Evolutionary conservation across 2,797 vertebrate species (phyloP).

Genomic region (Streptopelia turtur): DNA sequence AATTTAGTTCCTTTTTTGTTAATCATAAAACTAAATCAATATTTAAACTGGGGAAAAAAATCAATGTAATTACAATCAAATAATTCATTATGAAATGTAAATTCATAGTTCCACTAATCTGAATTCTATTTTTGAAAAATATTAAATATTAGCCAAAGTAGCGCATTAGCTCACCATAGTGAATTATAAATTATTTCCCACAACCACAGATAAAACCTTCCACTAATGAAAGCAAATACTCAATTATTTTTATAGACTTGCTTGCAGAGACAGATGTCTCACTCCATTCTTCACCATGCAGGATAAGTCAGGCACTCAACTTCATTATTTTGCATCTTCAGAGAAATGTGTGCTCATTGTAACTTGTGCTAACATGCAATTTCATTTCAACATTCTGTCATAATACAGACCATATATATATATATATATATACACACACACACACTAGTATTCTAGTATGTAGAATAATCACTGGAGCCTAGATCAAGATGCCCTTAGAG

Average conservation of each 20-base stretch:
- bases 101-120: neutral
- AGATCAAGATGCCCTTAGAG: neutral
- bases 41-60: neutral
- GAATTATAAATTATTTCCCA: neutral
- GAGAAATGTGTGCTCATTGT: neutral
- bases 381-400: neutral
- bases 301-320: neutral
- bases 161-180: neutral
- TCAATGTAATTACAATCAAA: neutral
- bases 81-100: neutral
- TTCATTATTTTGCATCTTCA: neutral
- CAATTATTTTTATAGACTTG: neutral
- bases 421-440: too few species aligned
- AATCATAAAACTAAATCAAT: neutral
- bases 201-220: neutral
- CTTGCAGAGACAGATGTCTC: neutral
- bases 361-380: neutral
- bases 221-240: slow-evolving; percentile 2
- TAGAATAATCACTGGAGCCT: neutral
- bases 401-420: neutral
- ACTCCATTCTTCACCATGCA: neutral
- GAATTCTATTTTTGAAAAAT: neutral
- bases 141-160: neutral
- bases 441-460: too few species aligned
- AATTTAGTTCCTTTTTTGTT: neutral